Conservation (phyloP, 2,888 invertebrate genomes). For the Drosophila setosimentum region DNA sequence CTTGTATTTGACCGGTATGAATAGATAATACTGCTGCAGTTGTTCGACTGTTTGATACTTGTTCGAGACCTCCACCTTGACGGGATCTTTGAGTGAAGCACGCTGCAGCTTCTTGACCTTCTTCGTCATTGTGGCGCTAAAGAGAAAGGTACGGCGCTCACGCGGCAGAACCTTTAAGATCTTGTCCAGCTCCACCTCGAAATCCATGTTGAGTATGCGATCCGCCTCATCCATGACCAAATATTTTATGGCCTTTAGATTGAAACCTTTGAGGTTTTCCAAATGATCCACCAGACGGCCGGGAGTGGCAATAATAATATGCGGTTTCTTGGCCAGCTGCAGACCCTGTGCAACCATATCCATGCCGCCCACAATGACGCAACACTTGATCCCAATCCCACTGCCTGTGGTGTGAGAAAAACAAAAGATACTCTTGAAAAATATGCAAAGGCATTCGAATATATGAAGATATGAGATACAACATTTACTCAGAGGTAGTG, state of each 20-base stretch:
- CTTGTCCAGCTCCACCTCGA: conserved; percentile 98
- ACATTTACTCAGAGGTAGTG: conserved; percentile 83
- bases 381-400: conserved; percentile 96
- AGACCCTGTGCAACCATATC: conserved; percentile 98
- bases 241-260: conserved; percentile 94
- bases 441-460: neutral
- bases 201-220: conserved; percentile 99
- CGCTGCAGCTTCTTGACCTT: conserved; percentile 98
- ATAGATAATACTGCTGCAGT: conserved; percentile 96
- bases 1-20: conserved; percentile 98
- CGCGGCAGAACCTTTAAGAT: conserved; percentile 95
- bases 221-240: conserved; percentile 99
- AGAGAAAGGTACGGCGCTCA: conserved; percentile 96
- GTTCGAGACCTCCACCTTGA: conserved; percentile 97
- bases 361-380: conserved; percentile 99
- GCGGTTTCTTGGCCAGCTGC: conserved; percentile 97
- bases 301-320: conserved; percentile 98
- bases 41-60: conserved; percentile 99
- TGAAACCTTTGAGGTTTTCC: conserved; percentile 99
- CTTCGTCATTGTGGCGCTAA: conserved; percentile 99
- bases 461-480: neutral
- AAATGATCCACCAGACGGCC: conserved; percentile 98
- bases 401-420: conserved; percentile 87
- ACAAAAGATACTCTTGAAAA: neutral
- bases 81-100: conserved; percentile 97